Evolutionary conservation across 2,797 vertebrate species (phyloP).

Genomic region (Eupleurogrammus muticus): DNA sequence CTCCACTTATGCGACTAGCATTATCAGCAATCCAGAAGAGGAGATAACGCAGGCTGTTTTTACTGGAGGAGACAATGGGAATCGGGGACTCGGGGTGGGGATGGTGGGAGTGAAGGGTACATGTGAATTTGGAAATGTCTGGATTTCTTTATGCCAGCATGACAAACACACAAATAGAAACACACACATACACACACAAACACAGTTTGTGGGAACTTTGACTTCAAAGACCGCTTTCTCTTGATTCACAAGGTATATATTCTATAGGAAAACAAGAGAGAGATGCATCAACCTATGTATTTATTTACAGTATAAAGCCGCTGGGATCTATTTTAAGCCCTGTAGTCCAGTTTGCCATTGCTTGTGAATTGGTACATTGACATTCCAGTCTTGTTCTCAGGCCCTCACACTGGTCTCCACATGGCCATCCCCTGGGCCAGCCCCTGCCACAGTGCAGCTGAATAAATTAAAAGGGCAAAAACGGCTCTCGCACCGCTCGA

Average conservation of each 20-base stretch:
- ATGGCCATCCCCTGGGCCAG: slow-evolving; percentile 50
- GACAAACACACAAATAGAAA: slow-evolving; percentile 35
- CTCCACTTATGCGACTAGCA: slow-evolving; percentile 60
- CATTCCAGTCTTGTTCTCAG: slow-evolving; percentile 83
- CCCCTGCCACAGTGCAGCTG: slow-evolving; percentile 21
- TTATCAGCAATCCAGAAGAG: slow-evolving; percentile 77
- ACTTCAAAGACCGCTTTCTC: slow-evolving; percentile 63
- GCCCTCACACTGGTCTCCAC: slow-evolving; percentile 61
- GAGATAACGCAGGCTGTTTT: slow-evolving; percentile 78
- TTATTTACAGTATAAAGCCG: slow-evolving; percentile 64
- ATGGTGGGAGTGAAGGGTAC: slow-evolving; percentile 45
- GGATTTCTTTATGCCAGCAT: slow-evolving; percentile 68
- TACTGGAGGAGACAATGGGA: slow-evolving; percentile 82
- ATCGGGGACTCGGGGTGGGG: slow-evolving; percentile 53
- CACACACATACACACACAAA: slow-evolving; percentile 21
- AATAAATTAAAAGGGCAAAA: background rate
- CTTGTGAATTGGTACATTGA: slow-evolving; percentile 54
- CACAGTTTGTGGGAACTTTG: slow-evolving; percentile 77
- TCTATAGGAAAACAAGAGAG: slow-evolving; percentile 62
- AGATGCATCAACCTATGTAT: slow-evolving; percentile 66
- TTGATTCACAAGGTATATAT: slow-evolving; percentile 70
- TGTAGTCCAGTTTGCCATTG: slow-evolving; percentile 45
- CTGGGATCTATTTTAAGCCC: slow-evolving; percentile 64
- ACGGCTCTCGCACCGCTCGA: background rate
- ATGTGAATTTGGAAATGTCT: slow-evolving; percentile 76